Percentiles rank a stretch among this genome's conserved stretches.
Conservation (phyloP, 1,140 invertebrate species). For the Nephila pilipes region DNA sequence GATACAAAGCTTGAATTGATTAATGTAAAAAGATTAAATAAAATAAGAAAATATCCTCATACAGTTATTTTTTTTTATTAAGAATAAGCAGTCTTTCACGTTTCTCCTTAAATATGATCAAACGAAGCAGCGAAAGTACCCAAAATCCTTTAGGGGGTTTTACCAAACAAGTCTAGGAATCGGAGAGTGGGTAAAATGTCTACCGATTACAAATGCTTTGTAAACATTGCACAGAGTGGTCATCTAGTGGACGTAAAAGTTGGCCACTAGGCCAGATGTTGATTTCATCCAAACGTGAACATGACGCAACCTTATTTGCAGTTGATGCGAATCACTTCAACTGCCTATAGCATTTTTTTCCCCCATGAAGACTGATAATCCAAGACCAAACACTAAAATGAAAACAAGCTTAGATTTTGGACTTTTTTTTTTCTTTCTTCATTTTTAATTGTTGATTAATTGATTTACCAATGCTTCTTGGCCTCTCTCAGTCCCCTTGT, state of each 20-base stretch:
- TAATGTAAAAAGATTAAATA: not conserved
- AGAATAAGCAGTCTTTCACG: not conserved
- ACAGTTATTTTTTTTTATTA: too few species aligned
- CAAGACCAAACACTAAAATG: not conserved
- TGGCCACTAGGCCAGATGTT: conserved; percentile 62
- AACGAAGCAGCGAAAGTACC: not conserved
- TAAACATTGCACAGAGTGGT: not conserved
- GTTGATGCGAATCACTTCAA: conserved; percentile 15
- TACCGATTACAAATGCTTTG: not conserved
- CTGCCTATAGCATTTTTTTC: not conserved
- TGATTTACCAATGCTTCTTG: not conserved
- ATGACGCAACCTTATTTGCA: not conserved
- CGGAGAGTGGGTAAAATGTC: not conserved
- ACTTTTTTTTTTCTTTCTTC: not conserved
- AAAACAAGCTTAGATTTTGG: not conserved
- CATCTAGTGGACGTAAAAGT: conserved; percentile 34
- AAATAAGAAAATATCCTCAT: too few species aligned
- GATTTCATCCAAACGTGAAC: conserved; percentile 35
- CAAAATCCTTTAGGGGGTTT: not conserved
- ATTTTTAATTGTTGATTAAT: conserved; percentile 58
- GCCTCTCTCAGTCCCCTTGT: conserved; percentile 17
- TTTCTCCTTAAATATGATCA: conserved; percentile 13
- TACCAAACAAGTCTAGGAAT: not conserved
- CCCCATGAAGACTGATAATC: not conserved
- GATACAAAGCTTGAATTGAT: not conserved